phyloP scores from a whole-genome alignment of 1,140 invertebrate species.

The Hylyphantes graminicola region DNA sequence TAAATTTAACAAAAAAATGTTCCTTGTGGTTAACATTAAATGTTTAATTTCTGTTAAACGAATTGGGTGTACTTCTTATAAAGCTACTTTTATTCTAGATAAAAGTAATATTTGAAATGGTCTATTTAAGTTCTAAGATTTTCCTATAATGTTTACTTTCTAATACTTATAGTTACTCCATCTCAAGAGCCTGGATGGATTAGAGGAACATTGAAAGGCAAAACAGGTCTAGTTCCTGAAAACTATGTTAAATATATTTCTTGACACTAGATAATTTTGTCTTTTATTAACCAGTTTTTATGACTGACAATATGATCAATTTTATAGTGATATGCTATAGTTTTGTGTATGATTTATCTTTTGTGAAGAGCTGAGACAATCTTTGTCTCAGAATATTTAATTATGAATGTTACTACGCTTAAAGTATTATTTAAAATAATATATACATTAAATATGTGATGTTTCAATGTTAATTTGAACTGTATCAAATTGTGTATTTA shows the following conservation, averaged over 20 bases:
- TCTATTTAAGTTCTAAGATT: background rate
- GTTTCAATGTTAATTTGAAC: too few species aligned
- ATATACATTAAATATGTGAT: background rate
- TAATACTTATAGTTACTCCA: constrained; percentile 78
- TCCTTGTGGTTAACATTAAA: too few species aligned
- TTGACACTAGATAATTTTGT: background rate
- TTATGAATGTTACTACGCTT: background rate
- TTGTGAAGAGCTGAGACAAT: background rate
- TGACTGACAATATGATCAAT: constrained; percentile 1
- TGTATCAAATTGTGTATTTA: background rate
- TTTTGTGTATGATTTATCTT: background rate
- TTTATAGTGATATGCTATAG: background rate
- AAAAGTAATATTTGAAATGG: too few species aligned
- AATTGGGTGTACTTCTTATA: background rate
- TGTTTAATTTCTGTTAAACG: background rate
- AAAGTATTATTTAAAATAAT: constrained; percentile 34
- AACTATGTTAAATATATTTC: constrained; percentile 90
- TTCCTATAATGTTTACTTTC: background rate
- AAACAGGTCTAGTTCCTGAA: constrained; percentile 92
- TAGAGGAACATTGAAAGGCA: constrained; percentile 92
- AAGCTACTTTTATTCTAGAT: too few species aligned
- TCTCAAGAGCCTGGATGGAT: constrained; percentile 97
- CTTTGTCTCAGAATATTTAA: background rate
- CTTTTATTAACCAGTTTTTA: background rate
- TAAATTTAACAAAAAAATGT: too few species aligned